These are phyloP conservation scores for Acanthosepion lycidas DNA, from an alignment of 2,888 invertebrate species.

Conservation along the genomic window DNA sequence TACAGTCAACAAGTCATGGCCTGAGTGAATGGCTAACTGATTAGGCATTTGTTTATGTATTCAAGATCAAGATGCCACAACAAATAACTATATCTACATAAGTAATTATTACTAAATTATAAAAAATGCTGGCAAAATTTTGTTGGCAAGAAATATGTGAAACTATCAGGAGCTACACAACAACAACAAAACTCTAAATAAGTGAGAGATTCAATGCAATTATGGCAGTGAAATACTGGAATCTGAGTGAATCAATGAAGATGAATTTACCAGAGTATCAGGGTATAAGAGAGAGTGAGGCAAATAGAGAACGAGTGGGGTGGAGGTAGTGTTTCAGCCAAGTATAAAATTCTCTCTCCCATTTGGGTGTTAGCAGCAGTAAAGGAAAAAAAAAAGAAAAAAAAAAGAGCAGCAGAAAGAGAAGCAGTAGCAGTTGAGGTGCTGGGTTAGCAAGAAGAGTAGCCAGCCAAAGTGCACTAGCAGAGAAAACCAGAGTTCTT, in stretches of 20 bases:
- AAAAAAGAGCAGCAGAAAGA: background rate
- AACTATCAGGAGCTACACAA: background rate
- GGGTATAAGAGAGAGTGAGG: background rate
- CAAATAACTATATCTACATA: background rate
- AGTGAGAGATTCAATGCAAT: background rate
- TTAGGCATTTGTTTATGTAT: constrained; percentile 16
- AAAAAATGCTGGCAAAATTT: background rate
- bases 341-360: background rate
- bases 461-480: background rate
- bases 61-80: background rate
- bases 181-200: background rate
- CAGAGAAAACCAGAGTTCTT: background rate
- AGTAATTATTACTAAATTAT: background rate
- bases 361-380: constrained; percentile 24
- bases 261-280: background rate
- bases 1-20: background rate
- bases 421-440: background rate
- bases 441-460: background rate
- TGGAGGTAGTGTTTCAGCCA: background rate
- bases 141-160: too few relatives aligned
- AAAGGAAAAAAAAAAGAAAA: background rate
- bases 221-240: constrained; percentile 20
- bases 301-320: background rate
- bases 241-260: constrained; percentile 33
- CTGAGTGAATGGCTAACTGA: background rate